Conservation (phyloP, 2,113 vertebrate species). For the Neodontobutis hainanensis region DNA sequence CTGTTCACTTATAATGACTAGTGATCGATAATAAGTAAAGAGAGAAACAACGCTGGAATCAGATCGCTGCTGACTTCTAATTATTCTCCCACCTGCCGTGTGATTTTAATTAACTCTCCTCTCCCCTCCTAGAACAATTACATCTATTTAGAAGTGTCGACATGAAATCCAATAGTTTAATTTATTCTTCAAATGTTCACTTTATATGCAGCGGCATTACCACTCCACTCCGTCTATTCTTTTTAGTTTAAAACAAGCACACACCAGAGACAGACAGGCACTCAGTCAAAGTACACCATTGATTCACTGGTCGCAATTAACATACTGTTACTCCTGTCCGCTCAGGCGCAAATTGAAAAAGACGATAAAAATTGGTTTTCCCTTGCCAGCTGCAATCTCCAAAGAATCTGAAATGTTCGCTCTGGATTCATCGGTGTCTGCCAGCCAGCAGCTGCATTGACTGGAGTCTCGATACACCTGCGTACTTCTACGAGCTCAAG, state of each 20-base stretch:
- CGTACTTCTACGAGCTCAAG: slow-evolving; percentile 55
- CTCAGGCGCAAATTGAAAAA: slow-evolving; percentile 57
- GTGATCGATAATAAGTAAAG: neutral
- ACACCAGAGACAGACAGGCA: slow-evolving; percentile 20
- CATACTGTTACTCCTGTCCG: slow-evolving; percentile 38
- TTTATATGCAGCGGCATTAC: neutral
- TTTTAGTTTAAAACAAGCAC: slow-evolving; percentile 17
- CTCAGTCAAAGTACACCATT: slow-evolving; percentile 33
- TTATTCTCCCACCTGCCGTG: neutral
- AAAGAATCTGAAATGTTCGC: slow-evolving; percentile 35
- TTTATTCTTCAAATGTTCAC: slow-evolving; percentile 2
- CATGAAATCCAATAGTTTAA: slow-evolving; percentile 7
- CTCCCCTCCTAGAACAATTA: neutral
- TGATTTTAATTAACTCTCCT: neutral
- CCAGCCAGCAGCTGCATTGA: slow-evolving; percentile 48
- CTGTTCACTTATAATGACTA: neutral
- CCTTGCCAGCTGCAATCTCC: slow-evolving; percentile 31
- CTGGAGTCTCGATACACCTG: slow-evolving; percentile 55
- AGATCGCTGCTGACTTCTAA: neutral
- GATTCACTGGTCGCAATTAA: slow-evolving; percentile 60
- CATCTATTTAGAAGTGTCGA: slow-evolving; percentile 1
- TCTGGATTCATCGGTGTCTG: slow-evolving; percentile 34
- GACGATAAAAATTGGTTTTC: slow-evolving; percentile 57
- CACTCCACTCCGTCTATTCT: neutral
- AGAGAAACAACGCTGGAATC: neutral